Evolutionary conservation across 2,888 invertebrate species (phyloP), one percentile per base, ranked within the genome.

Genomic region (Tachina lurida): DNA sequence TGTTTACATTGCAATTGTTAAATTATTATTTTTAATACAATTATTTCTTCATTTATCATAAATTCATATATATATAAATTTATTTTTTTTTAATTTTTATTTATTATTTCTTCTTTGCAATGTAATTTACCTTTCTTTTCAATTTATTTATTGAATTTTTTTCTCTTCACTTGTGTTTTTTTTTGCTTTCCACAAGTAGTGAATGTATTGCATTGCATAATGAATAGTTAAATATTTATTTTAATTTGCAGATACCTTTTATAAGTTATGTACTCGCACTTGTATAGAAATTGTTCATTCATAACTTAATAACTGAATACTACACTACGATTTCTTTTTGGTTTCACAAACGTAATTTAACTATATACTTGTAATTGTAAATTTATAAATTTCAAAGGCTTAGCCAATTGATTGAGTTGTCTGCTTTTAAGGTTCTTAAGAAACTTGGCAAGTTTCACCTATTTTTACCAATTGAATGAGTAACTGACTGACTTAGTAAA

Each of bases 151-250:
- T 49, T 76, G 65, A 54, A 47, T 45, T 71, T 49, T 67, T 63
- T 68, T 47, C 19, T 65, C n/a, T 63, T 47, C 4, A n/a, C 5
- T 41, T 22, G n/a, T 58, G 13, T 47, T 45, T 68, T 68, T 52
- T 54, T 22, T 54, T 73, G 45, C 22, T 71, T 73, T 52, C 8
- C n/a, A 10, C 49, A 76, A n/a, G 49, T 71, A 73, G 86, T 83
- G 83, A 83, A 86, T 62, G 86, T 62, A 63, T 83, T 86, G 79
- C 76, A 83, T 86, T 86, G 79, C 79, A 83, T 86, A 86, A 86
- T 86, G 60, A 83, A 75, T 67, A 58, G 2, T 63, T 41, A 56
- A 41, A 10, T 49, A 60, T 22, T 49, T 58, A 54, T 17, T 41
- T 60, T 22, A 62, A 39, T 22, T 62, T 60, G 43, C 3, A 43